These are phyloP conservation scores for Uropetala carovei DNA, from an alignment of 2,888 invertebrate genomes.

Conservation along the genomic window DNA sequence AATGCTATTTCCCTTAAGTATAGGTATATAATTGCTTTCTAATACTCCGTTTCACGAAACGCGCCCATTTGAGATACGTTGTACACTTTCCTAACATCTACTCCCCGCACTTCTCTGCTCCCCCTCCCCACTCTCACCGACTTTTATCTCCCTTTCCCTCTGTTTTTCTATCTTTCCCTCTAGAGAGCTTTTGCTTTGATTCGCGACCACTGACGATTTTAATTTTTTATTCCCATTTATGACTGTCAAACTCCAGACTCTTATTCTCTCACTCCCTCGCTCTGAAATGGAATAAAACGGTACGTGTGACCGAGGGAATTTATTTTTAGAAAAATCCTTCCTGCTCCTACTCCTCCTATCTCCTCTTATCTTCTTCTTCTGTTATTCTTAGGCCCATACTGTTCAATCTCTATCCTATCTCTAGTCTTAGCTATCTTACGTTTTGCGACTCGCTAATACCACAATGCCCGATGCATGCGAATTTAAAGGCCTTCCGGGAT, in stretches of 20 bases:
- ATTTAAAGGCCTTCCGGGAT: too few species aligned
- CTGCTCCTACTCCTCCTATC: neutral
- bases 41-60: too few species aligned
- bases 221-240: slow-evolving; percentile 45
- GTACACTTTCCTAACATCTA: too few species aligned
- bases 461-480: too few species aligned
- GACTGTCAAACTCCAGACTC: slow-evolving; percentile 13
- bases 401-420: too few species aligned
- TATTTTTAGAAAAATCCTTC: neutral
- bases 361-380: neutral
- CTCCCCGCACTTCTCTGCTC: neutral
- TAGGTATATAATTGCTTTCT: too few species aligned
- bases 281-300: neutral
- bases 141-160: neutral
- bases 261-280: slow-evolving; percentile 7
- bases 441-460: too few species aligned
- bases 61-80: too few species aligned
- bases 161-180: neutral
- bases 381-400: neutral
- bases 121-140: neutral
- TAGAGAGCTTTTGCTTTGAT: neutral
- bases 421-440: too few species aligned
- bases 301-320: slow-evolving; percentile 9
- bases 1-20: too few species aligned
- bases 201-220: slow-evolving; percentile 30